These are phyloP conservation scores for Chalcis sispes DNA, from an alignment of 2,888 invertebrate species.

Conservation along the genomic window DNA sequence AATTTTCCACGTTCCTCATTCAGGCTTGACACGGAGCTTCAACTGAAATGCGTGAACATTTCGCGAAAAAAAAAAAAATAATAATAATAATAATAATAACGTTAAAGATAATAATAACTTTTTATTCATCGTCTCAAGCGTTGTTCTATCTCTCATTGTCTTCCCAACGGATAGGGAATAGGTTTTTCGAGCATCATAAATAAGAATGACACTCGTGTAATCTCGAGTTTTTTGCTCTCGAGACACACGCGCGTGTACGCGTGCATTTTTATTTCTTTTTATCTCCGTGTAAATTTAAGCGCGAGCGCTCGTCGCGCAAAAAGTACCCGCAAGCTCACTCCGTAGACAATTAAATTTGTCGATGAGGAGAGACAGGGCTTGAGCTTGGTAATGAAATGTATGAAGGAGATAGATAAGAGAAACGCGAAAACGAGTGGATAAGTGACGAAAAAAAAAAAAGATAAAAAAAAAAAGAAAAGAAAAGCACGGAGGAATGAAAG, in stretches of 20 bases:
- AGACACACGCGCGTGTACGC: slow-evolving; percentile 13
- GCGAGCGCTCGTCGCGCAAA: slow-evolving; percentile 12
- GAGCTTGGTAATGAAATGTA: slow-evolving; percentile 35
- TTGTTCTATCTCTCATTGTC: slow-evolving; percentile 2
- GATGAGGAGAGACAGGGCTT: slow-evolving; percentile 2
- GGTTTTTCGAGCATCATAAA: slow-evolving; percentile 40
- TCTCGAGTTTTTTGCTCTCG: slow-evolving; percentile 11
- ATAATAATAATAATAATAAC: slow-evolving; percentile 17
- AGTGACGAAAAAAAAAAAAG: neutral
- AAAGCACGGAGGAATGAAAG: neutral
- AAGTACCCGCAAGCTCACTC: slow-evolving; percentile 19
- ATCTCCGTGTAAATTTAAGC: no score
- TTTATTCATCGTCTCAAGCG: no score
- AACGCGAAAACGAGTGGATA: neutral
- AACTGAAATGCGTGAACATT: no score
- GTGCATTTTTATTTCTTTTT: slow-evolving; percentile 16
- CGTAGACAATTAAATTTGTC: slow-evolving; percentile 40
- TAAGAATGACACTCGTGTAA: slow-evolving; percentile 23
- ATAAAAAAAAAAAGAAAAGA: neutral
- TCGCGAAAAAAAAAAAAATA: neutral
- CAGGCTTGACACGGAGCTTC: neutral
- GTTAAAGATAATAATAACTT: no score
- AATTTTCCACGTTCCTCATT: no score
- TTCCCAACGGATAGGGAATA: slow-evolving; percentile 42
- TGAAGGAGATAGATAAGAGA: neutral